These are phyloP conservation scores for Phataginus tricuspis DNA, from an alignment of 2,797 vertebrate genomes.

Conservation along the genomic window DNA sequence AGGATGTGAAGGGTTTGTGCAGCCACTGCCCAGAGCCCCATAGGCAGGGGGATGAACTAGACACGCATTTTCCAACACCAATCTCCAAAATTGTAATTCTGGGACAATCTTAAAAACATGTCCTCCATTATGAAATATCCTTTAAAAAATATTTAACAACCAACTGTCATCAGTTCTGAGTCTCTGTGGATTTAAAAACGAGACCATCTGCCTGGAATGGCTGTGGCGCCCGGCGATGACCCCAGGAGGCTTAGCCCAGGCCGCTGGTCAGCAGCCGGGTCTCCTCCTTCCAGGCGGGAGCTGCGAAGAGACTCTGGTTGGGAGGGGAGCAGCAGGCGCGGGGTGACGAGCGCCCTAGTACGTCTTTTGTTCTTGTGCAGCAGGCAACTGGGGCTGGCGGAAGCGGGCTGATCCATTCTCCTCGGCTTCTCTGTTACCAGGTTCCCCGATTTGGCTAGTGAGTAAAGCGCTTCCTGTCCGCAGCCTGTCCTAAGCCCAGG, in stretches of 20 bases:
- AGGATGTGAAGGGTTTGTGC: neutral
- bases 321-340: neutral
- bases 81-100: conserved; percentile 13
- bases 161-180: neutral
- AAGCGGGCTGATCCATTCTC: neutral
- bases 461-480: neutral
- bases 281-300: neutral
- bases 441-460: neutral
- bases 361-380: neutral
- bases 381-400: neutral
- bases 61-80: neutral
- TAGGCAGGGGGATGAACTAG: neutral
- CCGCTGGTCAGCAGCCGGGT: neutral
- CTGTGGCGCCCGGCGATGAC: neutral
- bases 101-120: neutral
- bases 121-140: neutral
- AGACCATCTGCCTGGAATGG: neutral
- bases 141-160: neutral
- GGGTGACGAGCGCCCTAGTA: no score
- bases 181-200: neutral
- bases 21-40: neutral
- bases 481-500: neutral
- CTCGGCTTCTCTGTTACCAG: neutral
- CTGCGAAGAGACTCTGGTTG: neutral
- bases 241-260: neutral